Evolutionary conservation across 2,113 vertebrate species (phyloP).

Genomic region (Amphiprion percula): DNA sequence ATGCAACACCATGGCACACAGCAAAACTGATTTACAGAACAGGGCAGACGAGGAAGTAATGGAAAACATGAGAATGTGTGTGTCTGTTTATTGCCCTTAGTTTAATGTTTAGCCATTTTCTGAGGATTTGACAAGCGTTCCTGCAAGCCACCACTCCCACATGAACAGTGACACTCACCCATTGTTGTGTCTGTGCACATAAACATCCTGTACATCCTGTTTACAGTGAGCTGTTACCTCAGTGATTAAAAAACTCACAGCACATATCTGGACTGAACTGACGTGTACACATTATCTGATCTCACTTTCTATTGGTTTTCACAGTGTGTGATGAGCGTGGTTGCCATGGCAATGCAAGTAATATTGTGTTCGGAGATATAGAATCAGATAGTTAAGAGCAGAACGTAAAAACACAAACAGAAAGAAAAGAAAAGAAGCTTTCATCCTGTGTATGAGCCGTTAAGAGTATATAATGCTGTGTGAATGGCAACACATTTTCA

Average conservation of each 20-base stretch:
- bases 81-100: conserved; percentile 25
- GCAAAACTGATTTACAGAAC: neutral
- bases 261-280: neutral
- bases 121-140: neutral
- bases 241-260: neutral
- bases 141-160: neutral
- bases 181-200: neutral
- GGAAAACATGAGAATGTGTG: neutral
- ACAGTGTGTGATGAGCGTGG: conserved; percentile 40
- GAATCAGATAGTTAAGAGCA: conserved; percentile 15
- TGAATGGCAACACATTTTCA: conserved; percentile 16
- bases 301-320: conserved; percentile 39
- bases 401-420: conserved; percentile 12
- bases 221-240: neutral
- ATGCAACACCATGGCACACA: neutral
- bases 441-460: neutral
- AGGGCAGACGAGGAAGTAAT: neutral
- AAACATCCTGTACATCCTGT: conserved; percentile 10
- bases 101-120: neutral
- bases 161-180: neutral
- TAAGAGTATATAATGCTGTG: conserved; percentile 4
- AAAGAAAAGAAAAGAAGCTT: neutral
- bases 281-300: neutral
- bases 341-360: conserved; percentile 42
- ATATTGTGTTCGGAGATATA: conserved; percentile 31